Evolutionary conservation across 2,113 vertebrate species (phyloP).

Genomic region (Nyctibius bracteatus): DNA sequence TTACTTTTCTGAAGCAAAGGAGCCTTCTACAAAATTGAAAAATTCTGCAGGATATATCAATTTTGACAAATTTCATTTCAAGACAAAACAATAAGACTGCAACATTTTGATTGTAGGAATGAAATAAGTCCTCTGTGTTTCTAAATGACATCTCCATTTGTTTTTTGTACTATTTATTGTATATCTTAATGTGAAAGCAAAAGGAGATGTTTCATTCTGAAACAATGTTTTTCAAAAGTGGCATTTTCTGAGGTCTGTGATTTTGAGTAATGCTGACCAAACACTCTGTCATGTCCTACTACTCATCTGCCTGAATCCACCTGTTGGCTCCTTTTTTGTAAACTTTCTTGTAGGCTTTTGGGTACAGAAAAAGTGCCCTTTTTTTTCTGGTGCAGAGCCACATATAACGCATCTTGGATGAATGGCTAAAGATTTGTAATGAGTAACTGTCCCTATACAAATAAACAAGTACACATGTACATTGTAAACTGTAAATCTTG

Average conservation of each 20-base stretch:
- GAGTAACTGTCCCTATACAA: neutral
- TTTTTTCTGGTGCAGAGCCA: neutral
- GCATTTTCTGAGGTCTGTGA: neutral
- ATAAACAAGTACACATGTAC: neutral
- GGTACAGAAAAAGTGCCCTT: neutral
- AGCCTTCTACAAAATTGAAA: neutral
- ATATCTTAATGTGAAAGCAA: neutral
- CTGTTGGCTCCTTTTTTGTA: neutral
- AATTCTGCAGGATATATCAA: neutral
- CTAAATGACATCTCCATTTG: neutral
- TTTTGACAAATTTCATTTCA: neutral
- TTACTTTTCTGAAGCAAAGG: neutral
- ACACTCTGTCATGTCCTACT: neutral
- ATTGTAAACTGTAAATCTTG: neutral
- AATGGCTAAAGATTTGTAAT: neutral
- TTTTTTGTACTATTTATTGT: neutral
- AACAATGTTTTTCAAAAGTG: neutral
- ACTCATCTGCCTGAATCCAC: neutral
- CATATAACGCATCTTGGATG: neutral
- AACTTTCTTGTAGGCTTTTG: neutral
- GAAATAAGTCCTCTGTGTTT: neutral
- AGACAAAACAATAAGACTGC: neutral
- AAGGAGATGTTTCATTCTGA: neutral
- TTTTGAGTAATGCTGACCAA: neutral
- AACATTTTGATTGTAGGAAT: neutral